A percentile compares a stretch with the other conserved stretches of the same genome.
These are phyloP conservation scores for Argyresthia albistria DNA, from an alignment of 2,888 invertebrate genomes.

Conservation along the genomic window DNA sequence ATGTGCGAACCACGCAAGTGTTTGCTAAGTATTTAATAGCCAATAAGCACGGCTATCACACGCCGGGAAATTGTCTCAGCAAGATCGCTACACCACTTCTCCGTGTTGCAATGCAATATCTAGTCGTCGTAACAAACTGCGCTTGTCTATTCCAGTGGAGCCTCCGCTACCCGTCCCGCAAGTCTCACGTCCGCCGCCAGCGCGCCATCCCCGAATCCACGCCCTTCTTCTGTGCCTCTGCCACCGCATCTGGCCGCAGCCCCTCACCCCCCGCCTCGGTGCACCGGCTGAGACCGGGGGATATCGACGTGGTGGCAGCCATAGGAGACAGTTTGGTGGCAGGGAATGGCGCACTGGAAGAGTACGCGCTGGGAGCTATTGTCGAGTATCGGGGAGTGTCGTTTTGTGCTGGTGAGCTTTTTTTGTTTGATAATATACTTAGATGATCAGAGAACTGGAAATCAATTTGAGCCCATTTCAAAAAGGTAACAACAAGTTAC, in stretches of 20 bases:
- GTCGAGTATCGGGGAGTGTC: constrained; percentile 83
- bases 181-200: constrained; percentile 63
- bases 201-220: constrained; percentile 55
- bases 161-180: constrained; percentile 57
- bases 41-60: no score
- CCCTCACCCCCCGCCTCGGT: constrained; percentile 73
- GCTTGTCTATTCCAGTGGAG: constrained; percentile 28
- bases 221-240: constrained; percentile 73
- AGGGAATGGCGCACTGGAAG: constrained; percentile 81
- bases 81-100: no score
- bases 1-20: no score
- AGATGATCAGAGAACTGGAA: no score
- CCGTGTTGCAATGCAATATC: no score
- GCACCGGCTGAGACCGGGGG: constrained; percentile 77
- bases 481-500: no score
- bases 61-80: no score
- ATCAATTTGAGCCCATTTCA: no score
- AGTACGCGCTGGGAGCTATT: constrained; percentile 80
- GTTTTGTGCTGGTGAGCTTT: constrained; percentile 75
- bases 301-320: constrained; percentile 79
- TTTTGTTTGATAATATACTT: neutral
- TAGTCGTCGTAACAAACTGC: no score
- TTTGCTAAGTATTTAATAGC: no score
- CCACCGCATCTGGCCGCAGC: constrained; percentile 46
- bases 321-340: constrained; percentile 82